Base-by-base conservation (phyloP, 1,140 invertebrate genomes). In the Ips nitidus region DNA sequence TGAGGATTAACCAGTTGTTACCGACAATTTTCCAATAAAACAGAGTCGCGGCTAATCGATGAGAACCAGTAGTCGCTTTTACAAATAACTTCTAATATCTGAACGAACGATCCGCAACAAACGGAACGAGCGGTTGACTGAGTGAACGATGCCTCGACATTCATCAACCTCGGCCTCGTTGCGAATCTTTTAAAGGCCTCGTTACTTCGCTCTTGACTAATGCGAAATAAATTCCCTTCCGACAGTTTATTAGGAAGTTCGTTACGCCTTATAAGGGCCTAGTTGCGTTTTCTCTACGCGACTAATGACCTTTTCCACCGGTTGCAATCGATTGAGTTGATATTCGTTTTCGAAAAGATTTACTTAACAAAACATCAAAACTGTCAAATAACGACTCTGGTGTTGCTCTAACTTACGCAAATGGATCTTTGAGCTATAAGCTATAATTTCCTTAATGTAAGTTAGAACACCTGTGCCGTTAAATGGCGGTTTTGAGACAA, bases 161-260 rank as follows among this genome's bases (percentile, higher is more conserved):
- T 60, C 58, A 60, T 60, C 58, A 60, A 60, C 38, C n/a, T 5
- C n/a, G 41, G 41, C 58, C 22, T 60, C 45, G 58, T 60, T 43
- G 58, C 58, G 58, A 60, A 60, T 60, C 58, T 45, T 63, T 50
- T 63, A 41, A 52, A 52, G 62, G 62, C 71, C 62, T 65, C 62
- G 60, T 63, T 63, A 52, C 60, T 63, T 38, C 36, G 52, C 60
- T 55, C 62, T 65, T 65, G 62, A 65, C 62, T 65, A 65, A 65
- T 65, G 62, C 52, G 52, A 55, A 55, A 65, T 65, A 65, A 65
- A 65, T 65, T 42, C 62, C 50, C 62, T 65, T 65, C 62, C 62
- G 62, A 65, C 62, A 65, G 62, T 65, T 65, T 53, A 65, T 65
- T 65, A 65, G 38, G 62, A 53, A 55, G 62, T 65, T 65, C 62